Conservation (phyloP, 1,140 invertebrate species). For the Drosophila funebris region DNA sequence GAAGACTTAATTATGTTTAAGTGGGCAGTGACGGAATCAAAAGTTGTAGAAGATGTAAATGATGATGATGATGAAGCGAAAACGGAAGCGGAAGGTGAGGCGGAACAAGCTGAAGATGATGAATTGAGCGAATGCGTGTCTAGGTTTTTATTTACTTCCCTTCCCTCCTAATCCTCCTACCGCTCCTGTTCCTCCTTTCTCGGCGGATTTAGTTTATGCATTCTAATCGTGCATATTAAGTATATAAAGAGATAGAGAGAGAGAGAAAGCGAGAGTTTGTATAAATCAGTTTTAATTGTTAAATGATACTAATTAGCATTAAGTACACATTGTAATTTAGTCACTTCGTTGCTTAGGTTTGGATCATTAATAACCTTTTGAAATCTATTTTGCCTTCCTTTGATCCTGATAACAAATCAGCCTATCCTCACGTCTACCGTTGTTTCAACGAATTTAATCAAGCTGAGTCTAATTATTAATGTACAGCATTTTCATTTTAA, state of each 20-base stretch:
- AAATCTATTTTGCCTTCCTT: background rate
- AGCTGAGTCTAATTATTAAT: conserved; percentile 20
- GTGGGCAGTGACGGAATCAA: conserved; percentile 46
- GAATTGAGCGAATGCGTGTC: background rate
- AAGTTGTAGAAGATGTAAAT: conserved; percentile 10
- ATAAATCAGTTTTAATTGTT: conserved; percentile 78
- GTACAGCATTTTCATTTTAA: too few species aligned
- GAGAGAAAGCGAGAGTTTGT: too few species aligned
- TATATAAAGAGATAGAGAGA: conserved; percentile 1
- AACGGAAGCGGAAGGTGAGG: background rate
- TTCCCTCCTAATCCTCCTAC: background rate
- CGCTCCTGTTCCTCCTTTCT: too few species aligned
- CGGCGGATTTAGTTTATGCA: background rate
- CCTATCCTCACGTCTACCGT: conserved; percentile 11
- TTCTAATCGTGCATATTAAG: background rate
- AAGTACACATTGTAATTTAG: conserved; percentile 65
- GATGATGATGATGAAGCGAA: too few species aligned
- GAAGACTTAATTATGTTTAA: conserved; percentile 79
- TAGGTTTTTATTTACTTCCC: background rate
- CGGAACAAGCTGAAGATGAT: too few species aligned
- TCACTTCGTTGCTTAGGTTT: conserved; percentile 68
- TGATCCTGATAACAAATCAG: background rate
- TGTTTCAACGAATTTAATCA: conserved; percentile 62
- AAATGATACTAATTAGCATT: conserved; percentile 56
- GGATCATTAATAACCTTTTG: conserved; percentile 23